These are phyloP conservation scores for Bungarus multicinctus DNA, from an alignment of 2,113 vertebrate species.

Conservation along the genomic window DNA sequence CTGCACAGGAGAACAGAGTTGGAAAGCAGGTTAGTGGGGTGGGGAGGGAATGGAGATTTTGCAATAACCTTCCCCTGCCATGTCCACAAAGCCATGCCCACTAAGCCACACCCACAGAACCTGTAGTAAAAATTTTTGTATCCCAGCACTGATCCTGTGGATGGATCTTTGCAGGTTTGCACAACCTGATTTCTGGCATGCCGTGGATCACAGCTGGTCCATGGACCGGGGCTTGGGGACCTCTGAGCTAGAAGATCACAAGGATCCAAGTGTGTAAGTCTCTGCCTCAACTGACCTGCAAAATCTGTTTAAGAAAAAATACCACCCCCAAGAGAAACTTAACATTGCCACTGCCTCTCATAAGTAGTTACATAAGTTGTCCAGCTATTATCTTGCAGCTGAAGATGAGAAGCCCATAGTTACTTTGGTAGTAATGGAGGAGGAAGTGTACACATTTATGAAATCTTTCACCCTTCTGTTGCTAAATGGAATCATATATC, in stretches of 20 bases:
- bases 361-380: slow-evolving; percentile 35
- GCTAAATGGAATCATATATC: background rate
- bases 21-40: too few species aligned
- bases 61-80: too few species aligned
- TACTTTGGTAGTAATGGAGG: background rate
- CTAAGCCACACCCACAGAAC: too few species aligned
- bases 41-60: too few species aligned
- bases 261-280: background rate
- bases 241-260: background rate
- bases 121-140: too few species aligned
- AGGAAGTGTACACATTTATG: background rate
- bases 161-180: too few species aligned
- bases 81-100: too few species aligned
- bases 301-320: background rate
- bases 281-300: background rate
- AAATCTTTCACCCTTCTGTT: background rate
- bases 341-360: slow-evolving; percentile 46
- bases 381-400: slow-evolving; percentile 38
- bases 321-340: slow-evolving; percentile 33
- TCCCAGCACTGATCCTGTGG: too few species aligned
- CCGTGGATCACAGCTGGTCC: too few species aligned
- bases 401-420: slow-evolving; percentile 17
- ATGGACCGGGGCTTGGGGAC: too few species aligned
- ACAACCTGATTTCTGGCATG: too few species aligned
- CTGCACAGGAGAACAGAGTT: too few species aligned